These are phyloP conservation scores for Sinella curviseta DNA, from an alignment of 1,140 invertebrate species.

Conservation along the genomic window DNA sequence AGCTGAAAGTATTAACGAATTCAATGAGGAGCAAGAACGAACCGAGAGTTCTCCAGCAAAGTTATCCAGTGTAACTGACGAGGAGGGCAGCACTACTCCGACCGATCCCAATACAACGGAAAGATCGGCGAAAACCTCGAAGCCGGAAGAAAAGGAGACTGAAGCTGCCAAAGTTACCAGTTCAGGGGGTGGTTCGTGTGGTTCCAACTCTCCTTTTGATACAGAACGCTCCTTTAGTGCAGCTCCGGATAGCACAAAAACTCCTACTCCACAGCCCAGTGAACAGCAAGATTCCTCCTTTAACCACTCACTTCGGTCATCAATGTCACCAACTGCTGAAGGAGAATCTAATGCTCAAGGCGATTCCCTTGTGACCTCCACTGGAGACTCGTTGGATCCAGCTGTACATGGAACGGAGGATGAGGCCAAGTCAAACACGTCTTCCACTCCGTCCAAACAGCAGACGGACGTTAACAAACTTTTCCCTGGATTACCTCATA, in stretches of 20 bases:
- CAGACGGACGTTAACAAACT: neutral
- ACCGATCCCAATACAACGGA: neutral
- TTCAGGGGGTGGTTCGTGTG: neutral
- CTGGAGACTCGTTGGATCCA: slow-evolving; percentile 36
- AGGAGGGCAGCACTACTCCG: neutral
- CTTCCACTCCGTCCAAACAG: slow-evolving; percentile 51
- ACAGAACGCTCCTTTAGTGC: slow-evolving; percentile 18
- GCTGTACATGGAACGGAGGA: slow-evolving; percentile 60
- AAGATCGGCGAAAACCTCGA: neutral
- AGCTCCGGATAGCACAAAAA: slow-evolving; percentile 45
- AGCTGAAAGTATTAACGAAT: neutral
- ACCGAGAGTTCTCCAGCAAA: neutral
- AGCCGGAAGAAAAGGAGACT: slow-evolving; percentile 2
- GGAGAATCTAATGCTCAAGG: slow-evolving; percentile 28
- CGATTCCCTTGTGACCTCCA: slow-evolving; percentile 44
- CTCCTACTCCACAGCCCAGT: slow-evolving; percentile 26
- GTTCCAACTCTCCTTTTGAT: slow-evolving; percentile 15
- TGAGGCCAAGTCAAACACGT: slow-evolving; percentile 52
- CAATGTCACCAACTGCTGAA: neutral
- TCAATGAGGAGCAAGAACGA: neutral
- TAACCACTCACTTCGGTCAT: neutral
- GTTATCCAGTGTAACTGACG: slow-evolving; percentile 10
- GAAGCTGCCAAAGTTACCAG: slow-evolving; percentile 15
- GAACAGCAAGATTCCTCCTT: neutral
- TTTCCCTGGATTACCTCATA: neutral